Evolutionary conservation across 2,797 vertebrate genomes (phyloP).

Genomic region (Mus spretus): DNA sequence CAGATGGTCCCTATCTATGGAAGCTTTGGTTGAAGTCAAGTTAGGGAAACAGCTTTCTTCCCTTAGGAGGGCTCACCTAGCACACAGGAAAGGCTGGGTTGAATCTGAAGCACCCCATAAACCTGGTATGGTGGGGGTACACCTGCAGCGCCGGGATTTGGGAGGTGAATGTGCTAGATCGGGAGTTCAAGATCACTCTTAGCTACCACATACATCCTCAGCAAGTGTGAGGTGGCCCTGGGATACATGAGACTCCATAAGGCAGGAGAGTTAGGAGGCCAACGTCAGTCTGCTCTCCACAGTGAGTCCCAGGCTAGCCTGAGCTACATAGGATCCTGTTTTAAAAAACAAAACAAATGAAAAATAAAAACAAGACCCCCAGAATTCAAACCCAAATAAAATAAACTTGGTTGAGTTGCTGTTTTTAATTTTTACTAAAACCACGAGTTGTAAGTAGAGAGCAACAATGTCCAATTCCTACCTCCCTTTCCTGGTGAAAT

Average conservation of each 20-base stretch:
- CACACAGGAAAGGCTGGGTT: neutral
- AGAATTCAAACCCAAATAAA: constrained; percentile 16
- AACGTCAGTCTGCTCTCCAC: neutral
- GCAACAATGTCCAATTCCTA: neutral
- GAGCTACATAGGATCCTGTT: neutral
- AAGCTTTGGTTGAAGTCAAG: constrained; percentile 30
- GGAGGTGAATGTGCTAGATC: neutral
- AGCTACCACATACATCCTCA: neutral
- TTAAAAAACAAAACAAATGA: neutral
- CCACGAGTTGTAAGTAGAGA: neutral
- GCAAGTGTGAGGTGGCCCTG: neutral
- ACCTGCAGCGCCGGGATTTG: neutral
- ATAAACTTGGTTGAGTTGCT: neutral
- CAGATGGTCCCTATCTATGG: neutral
- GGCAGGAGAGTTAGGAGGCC: neutral
- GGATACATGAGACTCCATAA: neutral
- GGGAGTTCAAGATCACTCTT: neutral
- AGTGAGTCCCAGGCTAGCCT: neutral
- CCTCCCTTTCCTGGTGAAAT: constrained; percentile 38
- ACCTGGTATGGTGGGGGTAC: neutral
- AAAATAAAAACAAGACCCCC: neutral
- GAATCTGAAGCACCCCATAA: neutral
- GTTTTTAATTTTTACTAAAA: constrained; percentile 26
- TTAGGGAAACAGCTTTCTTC: constrained; percentile 24
- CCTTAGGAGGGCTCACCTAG: neutral